Evolutionary conservation across 2,113 vertebrate genomes (phyloP).

Genomic region (Corapipo altera): DNA sequence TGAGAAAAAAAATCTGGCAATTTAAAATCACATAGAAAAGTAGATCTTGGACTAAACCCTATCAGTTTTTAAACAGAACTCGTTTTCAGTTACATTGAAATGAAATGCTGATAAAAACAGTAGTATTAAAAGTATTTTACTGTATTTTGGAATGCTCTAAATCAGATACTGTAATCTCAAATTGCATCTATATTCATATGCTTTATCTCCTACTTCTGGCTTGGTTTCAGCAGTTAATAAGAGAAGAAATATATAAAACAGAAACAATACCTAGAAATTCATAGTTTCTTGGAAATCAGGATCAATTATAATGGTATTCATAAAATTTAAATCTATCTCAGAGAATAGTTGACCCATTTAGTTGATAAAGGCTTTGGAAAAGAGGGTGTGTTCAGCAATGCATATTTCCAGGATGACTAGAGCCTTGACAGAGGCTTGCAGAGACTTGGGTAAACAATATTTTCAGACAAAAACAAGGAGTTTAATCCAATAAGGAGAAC

Average conservation of each 20-base stretch:
- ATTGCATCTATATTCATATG: background rate
- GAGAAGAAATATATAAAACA: background rate
- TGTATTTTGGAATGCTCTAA: background rate
- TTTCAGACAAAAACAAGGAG: background rate
- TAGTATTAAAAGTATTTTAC: background rate
- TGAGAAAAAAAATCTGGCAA: background rate
- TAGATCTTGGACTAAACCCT: background rate
- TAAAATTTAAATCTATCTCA: background rate
- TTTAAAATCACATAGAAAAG: background rate
- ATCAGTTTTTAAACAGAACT: background rate
- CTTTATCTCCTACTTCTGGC: background rate
- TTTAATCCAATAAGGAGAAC: background rate
- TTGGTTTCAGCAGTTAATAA: background rate
- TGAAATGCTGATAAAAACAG: background rate
- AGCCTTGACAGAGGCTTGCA: background rate
- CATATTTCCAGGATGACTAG: background rate
- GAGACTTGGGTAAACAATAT: background rate
- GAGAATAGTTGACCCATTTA: background rate
- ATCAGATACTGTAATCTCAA: conserved; percentile 32
- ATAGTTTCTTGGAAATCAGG: background rate
- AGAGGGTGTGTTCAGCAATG: background rate
- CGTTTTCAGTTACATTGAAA: background rate
- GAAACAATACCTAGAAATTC: background rate
- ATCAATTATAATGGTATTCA: background rate
- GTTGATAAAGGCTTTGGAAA: background rate